phyloP scores from a whole-genome alignment of 92 coral and sea anemone genomes.

The Isaurus tuberculatus region DNA sequence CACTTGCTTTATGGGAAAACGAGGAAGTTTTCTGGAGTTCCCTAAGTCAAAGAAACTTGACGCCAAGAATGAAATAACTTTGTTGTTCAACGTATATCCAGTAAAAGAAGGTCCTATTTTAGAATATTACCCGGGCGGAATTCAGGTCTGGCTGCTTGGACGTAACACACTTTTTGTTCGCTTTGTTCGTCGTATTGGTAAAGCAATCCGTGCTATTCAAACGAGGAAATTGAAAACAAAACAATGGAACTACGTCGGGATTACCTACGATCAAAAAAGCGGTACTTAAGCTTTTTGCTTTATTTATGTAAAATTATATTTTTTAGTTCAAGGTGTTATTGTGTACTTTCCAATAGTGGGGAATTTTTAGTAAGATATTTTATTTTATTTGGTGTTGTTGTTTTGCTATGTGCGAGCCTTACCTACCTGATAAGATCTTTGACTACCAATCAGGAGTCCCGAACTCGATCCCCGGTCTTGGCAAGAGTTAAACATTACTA shows the following conservation, averaged over 20 bases:
- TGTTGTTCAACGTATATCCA: constrained; percentile 80
- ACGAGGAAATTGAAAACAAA: constrained; percentile 26
- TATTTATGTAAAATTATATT: not conserved
- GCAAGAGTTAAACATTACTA: too few relatives aligned
- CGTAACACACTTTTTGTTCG: constrained; percentile 34
- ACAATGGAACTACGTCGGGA: constrained; percentile 33
- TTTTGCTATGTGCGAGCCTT: too few relatives aligned
- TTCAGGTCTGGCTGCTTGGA: constrained; percentile 20
- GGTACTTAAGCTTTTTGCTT: not conserved
- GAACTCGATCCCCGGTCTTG: too few relatives aligned
- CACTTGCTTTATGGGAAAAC: constrained; percentile 73
- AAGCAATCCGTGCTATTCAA: not conserved
- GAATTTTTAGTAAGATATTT: too few relatives aligned
- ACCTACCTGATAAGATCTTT: too few relatives aligned
- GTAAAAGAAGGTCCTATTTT: constrained; percentile 76
- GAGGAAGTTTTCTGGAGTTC: constrained; percentile 75
- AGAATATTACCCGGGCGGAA: constrained; percentile 68
- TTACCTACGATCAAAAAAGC: constrained; percentile 32
- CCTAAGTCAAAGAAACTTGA: constrained; percentile 78
- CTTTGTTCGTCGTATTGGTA: constrained; percentile 29
- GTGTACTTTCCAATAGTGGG: too few relatives aligned
- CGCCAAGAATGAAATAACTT: constrained; percentile 68
- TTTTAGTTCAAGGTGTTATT: not conserved
- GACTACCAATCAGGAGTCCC: too few relatives aligned
- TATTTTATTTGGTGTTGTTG: too few relatives aligned